A percentile compares a stretch with the other conserved stretches of the same genome.
Evolutionary conservation across 1,140 invertebrate genomes (phyloP).

Genomic region (Bombus pyrosoma): DNA sequence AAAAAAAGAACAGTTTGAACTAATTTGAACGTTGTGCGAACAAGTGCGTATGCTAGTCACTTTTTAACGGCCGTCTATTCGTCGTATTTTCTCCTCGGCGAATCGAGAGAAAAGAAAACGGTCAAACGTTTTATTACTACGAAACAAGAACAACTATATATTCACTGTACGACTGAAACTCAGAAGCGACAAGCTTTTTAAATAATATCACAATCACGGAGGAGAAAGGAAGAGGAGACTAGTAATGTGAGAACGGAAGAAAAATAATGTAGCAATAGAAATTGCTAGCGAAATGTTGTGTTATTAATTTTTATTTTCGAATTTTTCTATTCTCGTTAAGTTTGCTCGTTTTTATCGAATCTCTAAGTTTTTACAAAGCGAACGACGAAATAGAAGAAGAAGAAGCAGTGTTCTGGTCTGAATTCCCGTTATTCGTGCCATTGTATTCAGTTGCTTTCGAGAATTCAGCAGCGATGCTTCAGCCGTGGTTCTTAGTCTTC

Average conservation of each 20-base stretch:
- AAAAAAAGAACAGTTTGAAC: constrained; percentile 28
- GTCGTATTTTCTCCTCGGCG: constrained; percentile 28
- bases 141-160: constrained; percentile 39
- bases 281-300: neutral
- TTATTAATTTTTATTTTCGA: neutral
- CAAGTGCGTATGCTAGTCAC: constrained; percentile 63
- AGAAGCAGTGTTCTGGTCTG: neutral
- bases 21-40: constrained; percentile 51
- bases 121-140: constrained; percentile 45
- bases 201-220: constrained; percentile 67
- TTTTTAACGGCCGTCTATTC: constrained; percentile 42
- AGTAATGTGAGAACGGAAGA: neutral
- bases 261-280: neutral
- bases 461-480: constrained; percentile 1
- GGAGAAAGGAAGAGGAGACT: constrained; percentile 53
- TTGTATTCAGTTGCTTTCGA: neutral
- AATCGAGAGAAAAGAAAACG: constrained; percentile 1
- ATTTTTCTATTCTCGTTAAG: neutral
- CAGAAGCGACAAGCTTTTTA: constrained; percentile 44
- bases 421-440: neutral
- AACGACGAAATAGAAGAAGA: neutral
- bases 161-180: constrained; percentile 52
- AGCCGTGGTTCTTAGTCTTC: constrained; percentile 58
- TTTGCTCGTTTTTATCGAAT: neutral
- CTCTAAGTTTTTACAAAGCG: neutral